Base-by-base conservation (phyloP, 2,113 vertebrate genomes). In the Zosterops lateralis region DNA sequence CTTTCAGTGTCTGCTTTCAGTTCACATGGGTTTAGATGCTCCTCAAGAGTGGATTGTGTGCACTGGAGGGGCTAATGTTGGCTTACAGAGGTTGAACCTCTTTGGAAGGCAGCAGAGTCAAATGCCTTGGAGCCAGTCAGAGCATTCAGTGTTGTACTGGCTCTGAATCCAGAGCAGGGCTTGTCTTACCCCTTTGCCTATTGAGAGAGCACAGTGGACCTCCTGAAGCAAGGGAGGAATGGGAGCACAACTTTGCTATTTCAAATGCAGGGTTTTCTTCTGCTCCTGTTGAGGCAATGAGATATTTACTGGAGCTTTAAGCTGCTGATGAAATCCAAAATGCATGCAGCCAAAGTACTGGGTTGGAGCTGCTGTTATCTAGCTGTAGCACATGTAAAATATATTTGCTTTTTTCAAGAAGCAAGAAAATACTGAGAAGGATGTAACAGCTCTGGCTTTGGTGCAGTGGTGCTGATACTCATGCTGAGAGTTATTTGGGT, bases 311-410 rank as follows among this genome's bases (percentile, higher is more conserved):
- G 85, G 64, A 92, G 92, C 83, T 94, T 94, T 84, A 80, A 94
- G 82, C 51, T 94, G 76, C 64, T 73, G 82, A 4, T 90, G 92
- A 87, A 96, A 90, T 92, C 78, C 93, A 36, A 40, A 91, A 51
- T 22, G 56, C 62, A 28, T 36, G 8, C 58, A 70, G 81, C 74
- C 70, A 0, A 73, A 93, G 58, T 76, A 42, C 44, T 38, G 71
- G 73, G 45, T 92, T 91, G 68, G 32, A 80, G 79, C 92, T 83
- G 82, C 90, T 95, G 92, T 95, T 96, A 93, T 92, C 96, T 93
- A 17, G 67, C 88, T 80, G 60, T 38, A 86, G 79, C 93, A 94
- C 79, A 88, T 80, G 90, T 90, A 64, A 96, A 95, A 60, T 90
- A 2, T 48, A 74, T 90, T 83, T 92, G 47, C 60, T 93, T 85